Evolutionary conservation across 2,888 invertebrate genomes (phyloP).

Genomic region (Calliphora vomitoria): DNA sequence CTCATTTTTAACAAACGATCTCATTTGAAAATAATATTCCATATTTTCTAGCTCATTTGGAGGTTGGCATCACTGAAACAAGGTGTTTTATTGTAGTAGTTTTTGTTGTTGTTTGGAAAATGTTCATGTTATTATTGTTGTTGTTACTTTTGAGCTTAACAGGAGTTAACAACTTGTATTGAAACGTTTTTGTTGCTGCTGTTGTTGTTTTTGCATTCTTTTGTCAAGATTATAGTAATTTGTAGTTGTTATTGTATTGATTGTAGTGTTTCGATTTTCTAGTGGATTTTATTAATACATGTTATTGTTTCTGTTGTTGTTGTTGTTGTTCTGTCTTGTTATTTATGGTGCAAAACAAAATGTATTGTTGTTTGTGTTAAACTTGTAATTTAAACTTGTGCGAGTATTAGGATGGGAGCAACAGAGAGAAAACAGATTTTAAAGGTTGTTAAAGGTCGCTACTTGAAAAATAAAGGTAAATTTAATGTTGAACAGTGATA

Average conservation of each 20-base stretch:
- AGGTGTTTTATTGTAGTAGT: no score
- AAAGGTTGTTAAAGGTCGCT: constrained; percentile 19
- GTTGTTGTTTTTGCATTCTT: constrained; percentile 5
- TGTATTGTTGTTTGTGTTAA: neutral
- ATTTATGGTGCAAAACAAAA: constrained; percentile 16
- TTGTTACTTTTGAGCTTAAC: neutral
- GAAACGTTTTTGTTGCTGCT: neutral
- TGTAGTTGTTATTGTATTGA: constrained; percentile 21
- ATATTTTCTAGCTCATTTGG: no score
- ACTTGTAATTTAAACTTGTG: neutral
- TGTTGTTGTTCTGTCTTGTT: constrained; percentile 5
- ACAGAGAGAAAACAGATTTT: neutral
- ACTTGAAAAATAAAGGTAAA: neutral
- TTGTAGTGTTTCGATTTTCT: constrained; percentile 30
- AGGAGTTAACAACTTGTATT: constrained; percentile 2
- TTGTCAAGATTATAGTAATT: constrained; percentile 47
- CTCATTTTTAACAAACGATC: no score
- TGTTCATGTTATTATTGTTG: neutral
- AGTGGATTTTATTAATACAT: no score
- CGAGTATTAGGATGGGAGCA: neutral
- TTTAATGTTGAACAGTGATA: no score
- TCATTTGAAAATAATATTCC: no score
- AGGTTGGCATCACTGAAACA: neutral
- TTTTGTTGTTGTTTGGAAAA: constrained; percentile 1
- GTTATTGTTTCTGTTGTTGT: neutral